Evolutionary conservation across 2,888 invertebrate species (phyloP), one percentile per base, ranked within the genome.

Genomic region (Ectobius pallidus): DNA sequence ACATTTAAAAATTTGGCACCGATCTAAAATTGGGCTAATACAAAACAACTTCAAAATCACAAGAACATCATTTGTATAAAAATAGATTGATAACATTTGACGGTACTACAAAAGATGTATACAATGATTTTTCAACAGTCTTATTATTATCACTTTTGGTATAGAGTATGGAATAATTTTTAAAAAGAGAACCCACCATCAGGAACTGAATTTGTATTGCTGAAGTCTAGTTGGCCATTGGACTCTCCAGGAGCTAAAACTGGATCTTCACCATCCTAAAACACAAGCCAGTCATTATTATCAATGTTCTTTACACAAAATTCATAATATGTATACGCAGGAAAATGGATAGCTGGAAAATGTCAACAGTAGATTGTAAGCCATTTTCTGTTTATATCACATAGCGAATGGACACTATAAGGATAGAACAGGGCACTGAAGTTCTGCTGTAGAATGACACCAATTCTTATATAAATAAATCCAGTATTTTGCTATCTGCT

Each of bases 101-200:
- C 22, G 25, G 9, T 32, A 34, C 55, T 49, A 69, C 58, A 55
- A 52, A 69, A 69, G 7, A 46, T 18, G 46, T 46, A 9, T 30
- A 46, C 22, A 20, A 34, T 34, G 34, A 30, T 69, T 30, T 14
- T 25, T 46, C 14, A 68, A 69, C 46, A 68, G 34, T 52, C 69
- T 69, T 69, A 7, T 34, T 6, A 6, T 7, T 34, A 46, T 68
- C 39, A 32, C 20, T 63, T 65, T 42, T 42, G 14, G n/a, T 27
- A 30, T 65, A 14, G 18, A 3, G 9, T 18, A 65, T 14, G 18
- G 1, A 55, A 2, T 55, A 11, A 22, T 27, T 22, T n/a, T 76
- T 18, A 76, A 68, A 78, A 77, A 4, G 74, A 72, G 68, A 77
- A 78, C 42, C 78, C 77, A 16, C 77, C 77, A 20, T 77, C 73